phyloP scores from a whole-genome alignment of 2,797 vertebrate species.

The Mormyrops boulengeri region DNA sequence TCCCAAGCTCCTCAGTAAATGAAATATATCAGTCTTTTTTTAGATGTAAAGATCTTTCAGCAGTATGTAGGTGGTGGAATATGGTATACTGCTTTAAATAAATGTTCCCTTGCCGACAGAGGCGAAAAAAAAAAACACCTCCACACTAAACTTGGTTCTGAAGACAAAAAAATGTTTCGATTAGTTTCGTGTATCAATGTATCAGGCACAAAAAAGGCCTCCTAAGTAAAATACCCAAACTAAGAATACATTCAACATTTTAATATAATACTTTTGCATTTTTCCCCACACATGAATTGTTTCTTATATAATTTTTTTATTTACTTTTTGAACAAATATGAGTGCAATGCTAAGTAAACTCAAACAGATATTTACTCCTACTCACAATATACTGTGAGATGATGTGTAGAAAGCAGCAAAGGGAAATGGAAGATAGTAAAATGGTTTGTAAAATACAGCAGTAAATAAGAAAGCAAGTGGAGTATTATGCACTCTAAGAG shows the following conservation, averaged over 20 bases:
- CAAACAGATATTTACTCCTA: neutral
- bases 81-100: constrained; percentile 65
- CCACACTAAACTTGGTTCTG: neutral
- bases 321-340: neutral
- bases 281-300: constrained; percentile 33
- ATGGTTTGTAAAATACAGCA: neutral
- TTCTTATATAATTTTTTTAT: neutral
- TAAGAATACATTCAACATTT: neutral
- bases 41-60: constrained; percentile 8
- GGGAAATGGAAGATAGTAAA: neutral
- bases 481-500: neutral
- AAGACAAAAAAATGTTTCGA: neutral
- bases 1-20: constrained; percentile 10
- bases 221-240: neutral
- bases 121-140: neutral
- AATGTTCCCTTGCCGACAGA: constrained; percentile 29
- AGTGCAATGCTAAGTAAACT: neutral
- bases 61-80: constrained; percentile 53
- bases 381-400: neutral
- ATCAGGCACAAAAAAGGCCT: neutral
- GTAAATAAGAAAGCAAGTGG: neutral
- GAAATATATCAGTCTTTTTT: constrained; percentile 18
- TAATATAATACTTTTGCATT: neutral
- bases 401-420: neutral
- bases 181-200: neutral